A percentile compares a stretch with the other conserved stretches of the same genome.
Conservation (phyloP, 1,140 invertebrate genomes). For the Caenorhabditis latens region DNA sequence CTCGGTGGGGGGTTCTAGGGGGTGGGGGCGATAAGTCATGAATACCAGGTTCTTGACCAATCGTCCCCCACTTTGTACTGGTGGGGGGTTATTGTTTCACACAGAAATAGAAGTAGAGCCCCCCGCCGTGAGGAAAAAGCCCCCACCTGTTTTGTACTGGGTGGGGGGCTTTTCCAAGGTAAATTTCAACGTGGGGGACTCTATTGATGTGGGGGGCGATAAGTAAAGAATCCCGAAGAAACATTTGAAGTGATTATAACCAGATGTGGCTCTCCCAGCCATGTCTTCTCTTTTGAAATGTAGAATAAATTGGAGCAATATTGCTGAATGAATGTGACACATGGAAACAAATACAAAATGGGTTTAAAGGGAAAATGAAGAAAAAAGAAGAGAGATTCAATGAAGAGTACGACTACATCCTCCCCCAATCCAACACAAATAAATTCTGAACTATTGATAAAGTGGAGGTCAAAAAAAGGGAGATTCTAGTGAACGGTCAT, state of each 20-base stretch:
- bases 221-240: neutral
- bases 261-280: conserved; percentile 1
- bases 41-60: too few relatives aligned
- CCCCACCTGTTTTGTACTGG: too few relatives aligned
- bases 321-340: conserved; percentile 17
- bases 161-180: too few relatives aligned
- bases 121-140: too few relatives aligned
- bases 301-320: conserved; percentile 17
- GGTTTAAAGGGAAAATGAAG: neutral
- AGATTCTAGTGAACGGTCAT: neutral
- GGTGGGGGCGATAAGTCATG: too few relatives aligned
- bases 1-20: too few relatives aligned
- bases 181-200: too few relatives aligned
- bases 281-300: neutral
- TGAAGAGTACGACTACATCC: neutral
- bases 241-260: conserved; percentile 25
- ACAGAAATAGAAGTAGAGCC: too few relatives aligned
- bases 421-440: neutral
- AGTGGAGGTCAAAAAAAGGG: neutral
- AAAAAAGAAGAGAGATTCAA: neutral
- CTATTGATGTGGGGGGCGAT: too few relatives aligned
- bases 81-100: too few relatives aligned
- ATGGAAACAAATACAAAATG: neutral
- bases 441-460: conserved; percentile 21
- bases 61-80: too few relatives aligned